phyloP scores from a whole-genome alignment of 2,113 vertebrate genomes.

The Ctenomys sociabilis region DNA sequence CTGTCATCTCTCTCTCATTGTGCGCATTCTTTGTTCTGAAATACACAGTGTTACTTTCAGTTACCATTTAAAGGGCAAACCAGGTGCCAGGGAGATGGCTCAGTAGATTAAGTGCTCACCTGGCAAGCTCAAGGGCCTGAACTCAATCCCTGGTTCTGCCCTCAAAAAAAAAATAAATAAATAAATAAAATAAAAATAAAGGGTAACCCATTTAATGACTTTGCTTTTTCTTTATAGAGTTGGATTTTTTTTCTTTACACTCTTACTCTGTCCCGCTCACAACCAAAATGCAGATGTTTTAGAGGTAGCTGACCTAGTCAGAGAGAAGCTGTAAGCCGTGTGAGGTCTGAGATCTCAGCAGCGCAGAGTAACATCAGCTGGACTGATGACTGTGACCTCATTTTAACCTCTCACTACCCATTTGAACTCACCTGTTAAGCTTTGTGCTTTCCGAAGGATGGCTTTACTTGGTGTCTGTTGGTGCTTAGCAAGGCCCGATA shows the following conservation, averaged over 20 bases:
- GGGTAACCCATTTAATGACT: background rate
- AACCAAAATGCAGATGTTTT: conserved; percentile 63
- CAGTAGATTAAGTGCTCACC: too few relatives aligned
- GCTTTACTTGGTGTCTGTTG: background rate
- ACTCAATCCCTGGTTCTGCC: too few relatives aligned
- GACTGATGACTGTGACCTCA: conserved; percentile 5
- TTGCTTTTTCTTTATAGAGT: background rate
- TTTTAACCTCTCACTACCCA: conserved; percentile 60
- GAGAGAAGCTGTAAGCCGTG: conserved; percentile 45
- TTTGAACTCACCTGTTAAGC: conserved; percentile 33
- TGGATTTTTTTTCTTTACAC: background rate
- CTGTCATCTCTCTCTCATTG: background rate
- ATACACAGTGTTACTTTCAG: background rate
- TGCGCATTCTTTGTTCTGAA: background rate
- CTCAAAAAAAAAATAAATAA: too few relatives aligned
- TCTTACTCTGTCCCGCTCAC: background rate
- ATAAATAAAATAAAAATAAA: too few relatives aligned
- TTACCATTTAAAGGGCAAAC: background rate
- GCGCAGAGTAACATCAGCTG: background rate
- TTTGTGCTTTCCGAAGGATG: conserved; percentile 46
- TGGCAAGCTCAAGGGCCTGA: too few relatives aligned
- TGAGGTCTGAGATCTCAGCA: conserved; percentile 6
- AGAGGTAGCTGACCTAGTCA: conserved; percentile 49
- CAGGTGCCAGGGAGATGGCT: too few relatives aligned
- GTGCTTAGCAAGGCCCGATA: background rate